Evolutionary conservation across 2,888 invertebrate genomes (phyloP), one percentile per base, ranked within the genome.

Genomic region (Tyria jacobaeae): DNA sequence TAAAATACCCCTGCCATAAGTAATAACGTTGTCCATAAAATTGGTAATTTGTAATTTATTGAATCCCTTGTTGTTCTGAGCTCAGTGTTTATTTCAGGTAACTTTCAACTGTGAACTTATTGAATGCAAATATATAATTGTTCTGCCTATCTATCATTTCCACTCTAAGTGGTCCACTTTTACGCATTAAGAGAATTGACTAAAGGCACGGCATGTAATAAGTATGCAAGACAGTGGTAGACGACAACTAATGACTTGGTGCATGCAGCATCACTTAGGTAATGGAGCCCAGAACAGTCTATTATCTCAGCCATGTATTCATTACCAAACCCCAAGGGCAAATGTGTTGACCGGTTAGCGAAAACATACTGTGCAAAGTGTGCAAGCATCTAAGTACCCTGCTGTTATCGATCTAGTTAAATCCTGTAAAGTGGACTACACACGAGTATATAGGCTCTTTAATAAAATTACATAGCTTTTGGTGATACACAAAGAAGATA

Each of bases 171-270:
- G 14, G 21, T 15, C 4, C 15, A 15, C 35, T 21, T 35, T 21
- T 21, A 31, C 17, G 10, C 17, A 35, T 59, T 25, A 47, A 47
- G 37, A 27, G 24, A 14, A 21, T 14, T 10, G 17, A 37, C 54
- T 73, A 73, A 76, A 74, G 76, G 78, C 12, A 57, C 56, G 58
- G 68, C 62, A 51, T 66, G 57, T 79, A 79, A 73, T 78, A 68
- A 62, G 62, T 59, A 70, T 66, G 73, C 63, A 49, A 72, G 64
- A 62, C 73, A 70, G 67, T 72, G 56, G 61, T 64, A 48, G 51
- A 34, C 37, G 39, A 51, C 3, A 48, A 39, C 72, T 79, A 78
- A 79, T 78, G 75, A 78, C 65, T 66, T 64, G 52, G 64, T 56
- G 62, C 65, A 49, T 50, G 15, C 31, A 69, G 61, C 24, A 64